Conservation (phyloP, 2,113 vertebrate species). For the Carollia perspicillata region DNA sequence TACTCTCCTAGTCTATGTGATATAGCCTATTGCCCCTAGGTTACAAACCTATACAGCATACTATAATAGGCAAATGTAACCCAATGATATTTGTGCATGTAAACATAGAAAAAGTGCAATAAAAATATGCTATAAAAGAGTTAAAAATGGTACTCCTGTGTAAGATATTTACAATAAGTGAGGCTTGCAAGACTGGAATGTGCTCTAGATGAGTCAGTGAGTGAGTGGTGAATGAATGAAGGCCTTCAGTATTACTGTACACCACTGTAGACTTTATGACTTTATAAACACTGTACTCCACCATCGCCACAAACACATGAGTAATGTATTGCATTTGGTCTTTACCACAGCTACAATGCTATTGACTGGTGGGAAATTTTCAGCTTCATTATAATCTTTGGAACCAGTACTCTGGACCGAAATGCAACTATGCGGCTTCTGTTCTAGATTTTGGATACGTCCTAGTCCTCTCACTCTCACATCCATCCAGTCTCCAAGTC, state of each 20-base stretch:
- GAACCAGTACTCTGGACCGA: neutral
- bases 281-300: neutral
- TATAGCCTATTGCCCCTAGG: neutral
- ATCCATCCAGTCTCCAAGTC: neutral
- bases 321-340: neutral
- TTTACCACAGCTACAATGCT: neutral
- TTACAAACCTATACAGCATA: neutral
- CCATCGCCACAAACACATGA: neutral
- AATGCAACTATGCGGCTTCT: neutral
- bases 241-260: too few relatives aligned
- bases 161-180: neutral
- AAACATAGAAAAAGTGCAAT: neutral
- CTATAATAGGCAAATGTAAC: neutral
- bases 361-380: neutral
- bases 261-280: neutral
- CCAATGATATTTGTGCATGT: neutral
- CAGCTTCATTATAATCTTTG: neutral
- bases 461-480: neutral
- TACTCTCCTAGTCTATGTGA: too few relatives aligned
- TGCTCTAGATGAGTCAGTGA: too few relatives aligned
- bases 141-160: neutral
- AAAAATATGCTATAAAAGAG: neutral
- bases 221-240: neutral
- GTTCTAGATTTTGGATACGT: neutral
- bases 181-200: neutral